These are phyloP conservation scores for Galerucella calmariensis DNA, from an alignment of 2,888 invertebrate species.

Conservation along the genomic window DNA sequence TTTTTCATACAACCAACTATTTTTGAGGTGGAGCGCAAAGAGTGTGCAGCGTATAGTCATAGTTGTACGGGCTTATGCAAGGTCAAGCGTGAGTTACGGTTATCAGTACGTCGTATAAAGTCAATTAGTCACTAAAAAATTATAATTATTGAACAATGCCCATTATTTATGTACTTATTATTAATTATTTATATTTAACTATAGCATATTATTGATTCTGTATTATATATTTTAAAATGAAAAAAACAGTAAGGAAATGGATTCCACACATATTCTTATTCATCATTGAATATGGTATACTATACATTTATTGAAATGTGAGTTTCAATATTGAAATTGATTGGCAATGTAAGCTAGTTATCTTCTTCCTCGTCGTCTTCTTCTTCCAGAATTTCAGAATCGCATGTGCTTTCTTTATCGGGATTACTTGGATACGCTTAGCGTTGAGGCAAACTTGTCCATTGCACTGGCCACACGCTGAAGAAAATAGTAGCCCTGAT, in stretches of 20 bases:
- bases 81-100: too few relatives aligned
- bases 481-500: slow-evolving; percentile 45
- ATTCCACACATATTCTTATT: background rate
- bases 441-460: slow-evolving; percentile 19
- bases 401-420: slow-evolving; percentile 37
- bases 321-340: slow-evolving; percentile 3
- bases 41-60: too few relatives aligned
- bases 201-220: slow-evolving; percentile 2
- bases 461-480: slow-evolving; percentile 3
- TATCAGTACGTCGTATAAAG: too few relatives aligned
- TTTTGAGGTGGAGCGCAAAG: background rate
- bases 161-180: background rate
- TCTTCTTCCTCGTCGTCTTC: slow-evolving; percentile 7
- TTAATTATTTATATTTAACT: background rate
- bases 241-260: background rate
- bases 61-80: too few relatives aligned
- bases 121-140: background rate
- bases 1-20: slow-evolving; percentile 6
- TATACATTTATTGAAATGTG: background rate
- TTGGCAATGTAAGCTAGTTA: slow-evolving; percentile 1
- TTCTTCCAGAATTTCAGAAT: slow-evolving; percentile 38
- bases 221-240: background rate
- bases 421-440: background rate
- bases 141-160: slow-evolving; percentile 1
- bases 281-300: background rate